Conservation (phyloP, 1,140 invertebrate genomes). For the Orchestia grillus region DNA sequence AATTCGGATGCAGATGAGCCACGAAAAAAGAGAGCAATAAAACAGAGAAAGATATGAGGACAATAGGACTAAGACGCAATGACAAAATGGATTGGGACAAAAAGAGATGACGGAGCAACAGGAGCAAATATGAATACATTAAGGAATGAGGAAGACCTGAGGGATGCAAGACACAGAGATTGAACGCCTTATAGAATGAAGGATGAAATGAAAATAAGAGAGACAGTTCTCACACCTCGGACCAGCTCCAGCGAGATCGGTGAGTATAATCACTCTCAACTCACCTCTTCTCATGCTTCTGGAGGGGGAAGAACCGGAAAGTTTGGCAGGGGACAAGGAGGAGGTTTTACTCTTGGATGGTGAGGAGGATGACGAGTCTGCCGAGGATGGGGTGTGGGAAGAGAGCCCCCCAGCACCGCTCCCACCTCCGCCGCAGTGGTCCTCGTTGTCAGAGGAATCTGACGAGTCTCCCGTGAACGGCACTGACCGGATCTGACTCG, state of each 20-base stretch:
- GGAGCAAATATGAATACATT: neutral
- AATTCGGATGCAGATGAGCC: too few species aligned
- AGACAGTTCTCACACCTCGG: neutral
- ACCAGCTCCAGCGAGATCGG: neutral
- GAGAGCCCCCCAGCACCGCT: conserved; percentile 62
- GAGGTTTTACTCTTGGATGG: conserved; percentile 68
- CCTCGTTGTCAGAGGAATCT: conserved; percentile 93
- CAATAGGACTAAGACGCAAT: neutral
- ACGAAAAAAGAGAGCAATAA: too few species aligned
- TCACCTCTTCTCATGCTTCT: conserved; percentile 81
- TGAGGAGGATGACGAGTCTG: conserved; percentile 67
- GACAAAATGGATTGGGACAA: neutral
- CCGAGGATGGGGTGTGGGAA: conserved; percentile 70
- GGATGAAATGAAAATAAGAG: neutral
- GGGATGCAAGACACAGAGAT: neutral
- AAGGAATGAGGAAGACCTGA: neutral
- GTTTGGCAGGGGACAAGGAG: conserved; percentile 73
- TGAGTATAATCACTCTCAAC: neutral
- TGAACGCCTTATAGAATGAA: neutral
- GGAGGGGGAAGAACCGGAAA: conserved; percentile 82
- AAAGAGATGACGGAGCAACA: neutral
- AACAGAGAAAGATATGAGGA: neutral
- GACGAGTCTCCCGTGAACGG: conserved; percentile 96
- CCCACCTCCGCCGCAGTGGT: conserved; percentile 73
- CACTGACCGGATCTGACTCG: conserved; percentile 94